Evolutionary conservation across 2,888 invertebrate species (phyloP), one percentile per base, ranked within the genome.

Genomic region (Lutraria lutraria): DNA sequence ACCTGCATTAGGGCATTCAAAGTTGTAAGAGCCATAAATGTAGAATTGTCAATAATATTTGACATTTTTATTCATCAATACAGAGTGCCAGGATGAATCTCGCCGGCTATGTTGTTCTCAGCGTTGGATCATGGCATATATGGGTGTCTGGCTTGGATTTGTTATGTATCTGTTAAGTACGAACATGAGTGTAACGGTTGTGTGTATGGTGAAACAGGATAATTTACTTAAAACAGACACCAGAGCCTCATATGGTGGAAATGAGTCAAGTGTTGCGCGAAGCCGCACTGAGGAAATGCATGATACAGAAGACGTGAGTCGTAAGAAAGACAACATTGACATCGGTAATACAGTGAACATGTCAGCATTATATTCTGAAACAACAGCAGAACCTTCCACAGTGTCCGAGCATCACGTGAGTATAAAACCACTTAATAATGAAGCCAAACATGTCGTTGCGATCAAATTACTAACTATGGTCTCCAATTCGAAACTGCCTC

Each of bases 151-250:
- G 63, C 63, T 68, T 12, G 63, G 63, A 25, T 10, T 68, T 25
- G 25, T 68, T n/a, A 13, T 25, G 8, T 68, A 68, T n/a, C 13
- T 68, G 8, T 25, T 68, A n/a, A 25, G 63, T 25, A 68, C 25
- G 63, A 68, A 68, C 25, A 68, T 68, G 63, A 68, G 63, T 68
- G 63, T 68, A 68, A 25, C 63, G 25, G 25, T 68, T n/a, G 63
- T 68, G 8, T 68, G 63, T 68, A 68, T 68, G 63, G 25, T 25
- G 63, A 68, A 68, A 68, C 63, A n/a, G 25, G 63, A 68, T 3
- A 12, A 68, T 25, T n/a, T 25, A 68, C 25, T 12, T 0, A 25
- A 0, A n/a, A n/a, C 6, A 25, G 63, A 68, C 3, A 68, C 63
- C n/a, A 68, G 12, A 25, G 63, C 25, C 63, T 4, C 25, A 0